Evolutionary conservation across 2,888 invertebrate species (phyloP), one percentile per base, ranked within the genome.

Genomic region (Pardosa pseudoannulata): DNA sequence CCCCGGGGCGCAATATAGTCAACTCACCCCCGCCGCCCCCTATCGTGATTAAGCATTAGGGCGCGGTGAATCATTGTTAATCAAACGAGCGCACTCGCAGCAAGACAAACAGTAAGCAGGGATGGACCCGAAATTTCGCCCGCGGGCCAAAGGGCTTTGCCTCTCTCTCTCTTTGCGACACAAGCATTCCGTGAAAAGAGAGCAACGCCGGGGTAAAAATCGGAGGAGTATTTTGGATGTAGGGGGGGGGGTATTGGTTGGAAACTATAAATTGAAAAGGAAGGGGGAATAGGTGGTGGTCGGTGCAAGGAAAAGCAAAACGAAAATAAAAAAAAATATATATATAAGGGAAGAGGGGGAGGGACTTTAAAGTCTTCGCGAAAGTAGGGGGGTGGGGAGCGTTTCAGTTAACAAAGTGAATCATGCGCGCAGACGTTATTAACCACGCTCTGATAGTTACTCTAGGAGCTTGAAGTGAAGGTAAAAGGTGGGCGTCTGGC

Each of bases 61-160:
- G 56, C 56, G 56, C 68, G 75, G 75, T 86, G 86, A 86, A 86
- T 86, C 86, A 86, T 86, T 86, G 86, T 86, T 86, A 86, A 86
- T 86, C 86, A 86, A 79, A 86, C 86, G 86, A 74, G 71, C 79
- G 85, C 73, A 67, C 85, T 74, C 62, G 32, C 28, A 70, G 62
- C 72, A 86, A 79, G 86, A 79, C 74, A 86, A 80, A 86, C 79
- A 79, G 78, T 62, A 73, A 67, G 73, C 13, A 29, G 56, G 32
- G n/a, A n/a, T n/a, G n/a, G n/a, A n/a, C 56, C 29, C 74, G 46
- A 23, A 23, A 28, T 19, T n/a, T n/a, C 29, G 74, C 82, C 81
- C 64, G 71, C 75, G 82, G 82, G 81, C 81, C n/a, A n/a, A n/a
- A n/a, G 41, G 56, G 11, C 39, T 65, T 65, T 65, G n/a, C n/a